Percentiles rank a stretch among this genome's conserved stretches.
These are phyloP conservation scores for Todiramphus chloris DNA, from an alignment of 2,113 vertebrate species.

Conservation along the genomic window DNA sequence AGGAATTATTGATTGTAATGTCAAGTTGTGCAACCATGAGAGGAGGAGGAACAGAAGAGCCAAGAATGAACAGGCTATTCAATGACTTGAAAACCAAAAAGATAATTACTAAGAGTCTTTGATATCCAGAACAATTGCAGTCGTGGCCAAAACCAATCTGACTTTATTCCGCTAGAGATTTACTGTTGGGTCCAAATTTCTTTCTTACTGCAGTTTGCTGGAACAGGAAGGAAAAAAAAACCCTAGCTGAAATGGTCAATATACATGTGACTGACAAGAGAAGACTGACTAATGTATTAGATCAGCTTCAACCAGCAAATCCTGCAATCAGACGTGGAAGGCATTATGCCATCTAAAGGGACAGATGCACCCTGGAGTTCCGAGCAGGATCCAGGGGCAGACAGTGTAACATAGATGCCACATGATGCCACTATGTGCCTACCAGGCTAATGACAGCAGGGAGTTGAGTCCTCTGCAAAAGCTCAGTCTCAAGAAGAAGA, in stretches of 20 bases:
- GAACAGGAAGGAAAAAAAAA: background rate
- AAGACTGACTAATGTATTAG: background rate
- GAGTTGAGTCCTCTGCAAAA: background rate
- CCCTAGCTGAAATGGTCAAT: background rate
- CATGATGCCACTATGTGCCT: rapidly evolving
- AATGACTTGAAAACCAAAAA: background rate
- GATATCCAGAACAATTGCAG: background rate
- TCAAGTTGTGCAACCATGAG: slow-evolving; percentile 1
- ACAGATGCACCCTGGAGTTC: background rate
- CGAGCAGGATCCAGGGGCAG: background rate
- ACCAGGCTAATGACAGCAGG: background rate
- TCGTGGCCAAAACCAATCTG: background rate
- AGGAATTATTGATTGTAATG: slow-evolving; percentile 28
- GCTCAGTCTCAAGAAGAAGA: background rate
- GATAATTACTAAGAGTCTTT: background rate
- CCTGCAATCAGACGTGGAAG: background rate
- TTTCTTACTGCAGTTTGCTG: background rate
- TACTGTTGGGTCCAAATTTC: background rate
- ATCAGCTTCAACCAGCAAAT: background rate
- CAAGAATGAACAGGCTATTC: background rate
- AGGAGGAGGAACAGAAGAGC: background rate
- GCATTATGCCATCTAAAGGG: background rate
- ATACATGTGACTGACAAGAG: background rate
- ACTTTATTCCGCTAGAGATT: background rate
- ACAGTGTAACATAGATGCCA: rapidly evolving